A percentile compares a stretch with the other conserved stretches of the same genome.
Evolutionary conservation across 2,888 invertebrate genomes (phyloP).

Genomic region (Thyatira batis): DNA sequence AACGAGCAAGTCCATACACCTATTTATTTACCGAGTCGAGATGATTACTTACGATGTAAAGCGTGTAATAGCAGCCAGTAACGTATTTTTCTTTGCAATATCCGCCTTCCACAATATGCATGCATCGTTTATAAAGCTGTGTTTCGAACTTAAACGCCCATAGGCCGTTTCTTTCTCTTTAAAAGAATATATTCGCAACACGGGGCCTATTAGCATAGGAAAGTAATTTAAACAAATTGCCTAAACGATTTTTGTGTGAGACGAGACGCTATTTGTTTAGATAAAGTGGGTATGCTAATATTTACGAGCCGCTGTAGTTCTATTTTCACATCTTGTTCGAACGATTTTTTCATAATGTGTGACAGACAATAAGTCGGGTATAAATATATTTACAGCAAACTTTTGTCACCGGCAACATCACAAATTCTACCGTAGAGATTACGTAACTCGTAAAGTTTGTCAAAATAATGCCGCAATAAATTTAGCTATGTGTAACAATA

Average conservation of each 20-base stretch:
- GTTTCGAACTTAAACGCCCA: constrained; percentile 55
- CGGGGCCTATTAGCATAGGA: constrained; percentile 72
- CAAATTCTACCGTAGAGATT: constrained; percentile 48
- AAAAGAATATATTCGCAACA: constrained; percentile 67
- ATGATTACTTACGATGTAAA: constrained; percentile 78
- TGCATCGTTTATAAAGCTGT: constrained; percentile 54
- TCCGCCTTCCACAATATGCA: constrained; percentile 61
- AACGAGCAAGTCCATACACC: constrained; percentile 63
- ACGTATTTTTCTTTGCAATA: constrained; percentile 65
- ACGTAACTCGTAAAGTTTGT: constrained; percentile 47
- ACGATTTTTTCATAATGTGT: constrained; percentile 34
- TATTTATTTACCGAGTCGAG: constrained; percentile 77
- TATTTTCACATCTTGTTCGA: constrained; percentile 28
- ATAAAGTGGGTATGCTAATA: constrained; percentile 51
- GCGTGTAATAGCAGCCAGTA: constrained; percentile 71
- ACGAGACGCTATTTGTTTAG: constrained; percentile 60
- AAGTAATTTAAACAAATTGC: constrained; percentile 79
- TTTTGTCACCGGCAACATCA: constrained; percentile 41
- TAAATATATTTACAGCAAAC: constrained; percentile 34
- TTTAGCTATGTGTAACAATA: constrained; percentile 42
- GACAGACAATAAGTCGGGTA: constrained; percentile 28
- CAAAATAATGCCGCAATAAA: constrained; percentile 53
- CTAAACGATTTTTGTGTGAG: constrained; percentile 70
- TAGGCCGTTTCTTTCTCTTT: constrained; percentile 50
- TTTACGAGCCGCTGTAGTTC: constrained; percentile 37